Percentiles rank a stretch among this genome's conserved stretches.
Conservation (phyloP, 2,797 vertebrate species). For the Picus viridis region DNA sequence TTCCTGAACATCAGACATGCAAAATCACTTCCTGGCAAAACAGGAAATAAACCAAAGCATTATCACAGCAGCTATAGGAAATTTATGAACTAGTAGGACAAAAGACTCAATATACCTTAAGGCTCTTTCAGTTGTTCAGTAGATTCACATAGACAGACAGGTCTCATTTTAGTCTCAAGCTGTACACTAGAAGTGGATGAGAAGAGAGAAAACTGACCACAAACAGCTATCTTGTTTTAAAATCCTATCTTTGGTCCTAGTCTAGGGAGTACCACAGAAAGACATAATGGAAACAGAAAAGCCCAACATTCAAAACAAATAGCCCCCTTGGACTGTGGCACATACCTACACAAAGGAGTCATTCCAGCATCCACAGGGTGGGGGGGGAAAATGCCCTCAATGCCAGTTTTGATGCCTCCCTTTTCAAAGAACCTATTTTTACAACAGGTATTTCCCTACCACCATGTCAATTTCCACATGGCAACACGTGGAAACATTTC, state of each 20-base stretch:
- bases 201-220: neutral
- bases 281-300: neutral
- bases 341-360: neutral
- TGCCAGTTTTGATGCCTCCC: neutral
- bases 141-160: neutral
- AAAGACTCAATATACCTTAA: neutral
- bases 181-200: neutral
- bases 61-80: neutral
- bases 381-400: neutral
- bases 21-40: neutral
- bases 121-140: neutral
- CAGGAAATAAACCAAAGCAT: neutral
- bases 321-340: neutral
- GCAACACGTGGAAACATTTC: neutral
- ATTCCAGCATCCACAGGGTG: accelerated
- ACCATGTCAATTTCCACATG: neutral
- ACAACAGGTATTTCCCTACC: neutral
- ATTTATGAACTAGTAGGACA: neutral
- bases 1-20: neutral
- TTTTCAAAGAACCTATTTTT: neutral
- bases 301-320: neutral
- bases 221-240: neutral
- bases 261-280: neutral
- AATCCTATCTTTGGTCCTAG: neutral
- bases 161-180: neutral